Base-by-base conservation (phyloP, 2,888 invertebrate species). In the Heteropelma amictum region DNA sequence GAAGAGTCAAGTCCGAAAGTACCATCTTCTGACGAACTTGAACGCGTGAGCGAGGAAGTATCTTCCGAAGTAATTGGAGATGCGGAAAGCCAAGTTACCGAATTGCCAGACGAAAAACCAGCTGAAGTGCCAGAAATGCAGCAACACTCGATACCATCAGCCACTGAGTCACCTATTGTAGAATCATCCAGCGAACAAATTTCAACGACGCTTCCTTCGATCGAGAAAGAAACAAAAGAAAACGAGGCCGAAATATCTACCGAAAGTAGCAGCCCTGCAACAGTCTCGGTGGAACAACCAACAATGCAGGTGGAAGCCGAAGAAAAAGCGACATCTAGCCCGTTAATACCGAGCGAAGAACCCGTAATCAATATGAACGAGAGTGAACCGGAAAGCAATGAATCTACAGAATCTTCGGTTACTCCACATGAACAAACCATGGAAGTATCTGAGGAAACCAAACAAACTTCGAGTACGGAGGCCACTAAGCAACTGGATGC, bases 21-120 rank as follows among this genome's bases (percentile, higher is more conserved):
- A 3, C 71, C 83, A 2, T 28, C 75, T 17, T 76, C 61, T 14
- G 77, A 76, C 21, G 54, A 71, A 14, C 40, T 78, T 1, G 72
- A 77, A 3, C 54, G 74, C 58, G 60, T 54, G 7, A 28, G 71
- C n/a, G 56, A 68, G 26, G 81, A 80, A 60, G 72, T 53, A 12
- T 69, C 76, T 1, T 77, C 78, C 1, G 77, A 73, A 38, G 82
- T 81, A 42, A 76, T 72, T 26, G 75, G 80, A 69, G 79, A 78
- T n/a, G 71, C 67, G 33, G 56, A 56, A 3, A 54, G 28, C 12
- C 45, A 75, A 54, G 35, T 17, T n/a, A 64, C 73, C 8, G 76
- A 47, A 26, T 35, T 30, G 5, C 38, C 77, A 33, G 21, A 17
- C 17, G 49, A 72, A 58, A 68, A 63, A 5, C 14, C 64, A 4